These are phyloP conservation scores for Sebastes miniatus DNA, from an alignment of 2,797 vertebrate genomes.

Conservation along the genomic window DNA sequence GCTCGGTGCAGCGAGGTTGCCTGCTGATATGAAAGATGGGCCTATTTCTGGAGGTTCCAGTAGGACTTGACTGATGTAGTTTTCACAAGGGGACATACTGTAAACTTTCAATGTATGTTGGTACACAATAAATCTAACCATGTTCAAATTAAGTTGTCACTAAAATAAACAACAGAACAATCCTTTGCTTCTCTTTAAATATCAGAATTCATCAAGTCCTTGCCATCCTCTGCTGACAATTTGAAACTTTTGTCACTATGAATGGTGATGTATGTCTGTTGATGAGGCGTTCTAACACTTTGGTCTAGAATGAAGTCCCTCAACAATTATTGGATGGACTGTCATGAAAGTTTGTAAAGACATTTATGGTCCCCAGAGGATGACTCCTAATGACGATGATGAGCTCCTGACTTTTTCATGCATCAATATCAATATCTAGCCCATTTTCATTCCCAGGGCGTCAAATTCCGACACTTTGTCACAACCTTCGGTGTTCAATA, in stretches of 20 bases:
- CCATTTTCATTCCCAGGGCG: no score
- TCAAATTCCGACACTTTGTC: no score
- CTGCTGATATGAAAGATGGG: neutral
- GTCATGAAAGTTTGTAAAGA: neutral
- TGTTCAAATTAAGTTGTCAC: neutral
- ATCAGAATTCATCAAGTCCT: neutral
- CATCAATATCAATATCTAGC: neutral
- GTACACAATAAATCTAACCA: neutral
- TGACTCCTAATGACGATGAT: neutral
- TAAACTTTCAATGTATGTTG: neutral
- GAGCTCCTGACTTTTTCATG: neutral
- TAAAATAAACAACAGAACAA: neutral
- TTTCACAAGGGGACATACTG: neutral
- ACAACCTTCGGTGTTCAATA: no score
- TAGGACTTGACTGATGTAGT: neutral
- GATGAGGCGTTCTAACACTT: neutral
- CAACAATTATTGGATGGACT: neutral
- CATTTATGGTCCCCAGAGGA: neutral
- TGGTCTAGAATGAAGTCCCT: neutral
- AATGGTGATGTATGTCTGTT: neutral
- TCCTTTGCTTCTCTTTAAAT: neutral
- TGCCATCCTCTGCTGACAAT: neutral
- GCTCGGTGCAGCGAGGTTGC: neutral
- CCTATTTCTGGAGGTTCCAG: neutral
- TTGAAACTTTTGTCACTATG: neutral